phyloP scores from a whole-genome alignment of 2,113 vertebrate genomes.

The Hemichromis elongatus region DNA sequence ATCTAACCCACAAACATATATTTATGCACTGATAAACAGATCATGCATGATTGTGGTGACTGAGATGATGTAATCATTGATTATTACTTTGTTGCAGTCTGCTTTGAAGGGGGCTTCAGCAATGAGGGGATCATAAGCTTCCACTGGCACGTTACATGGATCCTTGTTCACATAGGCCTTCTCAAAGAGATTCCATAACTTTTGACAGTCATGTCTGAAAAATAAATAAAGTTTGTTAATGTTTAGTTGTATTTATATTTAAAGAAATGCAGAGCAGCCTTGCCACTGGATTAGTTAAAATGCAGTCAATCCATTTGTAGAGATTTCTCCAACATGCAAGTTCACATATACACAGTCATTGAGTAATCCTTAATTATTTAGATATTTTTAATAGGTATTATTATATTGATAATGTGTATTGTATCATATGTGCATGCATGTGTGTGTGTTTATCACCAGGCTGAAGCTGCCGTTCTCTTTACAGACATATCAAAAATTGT shows the following conservation, averaged over 20 bases:
- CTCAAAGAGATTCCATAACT: conserved; percentile 53
- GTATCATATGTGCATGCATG: too few species aligned
- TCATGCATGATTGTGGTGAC: background rate
- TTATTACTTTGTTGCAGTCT: conserved; percentile 56
- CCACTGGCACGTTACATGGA: conserved; percentile 46
- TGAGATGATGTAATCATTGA: background rate
- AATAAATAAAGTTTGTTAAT: background rate
- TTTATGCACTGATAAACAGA: background rate
- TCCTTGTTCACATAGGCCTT: conserved; percentile 53
- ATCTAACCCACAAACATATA: conserved; percentile 57
- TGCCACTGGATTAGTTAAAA: background rate
- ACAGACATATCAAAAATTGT: too few species aligned
- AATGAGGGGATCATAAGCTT: conserved; percentile 54
- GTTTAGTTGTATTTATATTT: background rate
- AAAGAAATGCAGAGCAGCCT: background rate
- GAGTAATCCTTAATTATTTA: too few species aligned
- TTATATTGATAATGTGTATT: too few species aligned
- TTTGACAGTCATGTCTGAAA: conserved; percentile 40
- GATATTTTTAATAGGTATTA: too few species aligned
- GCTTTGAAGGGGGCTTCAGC: background rate
- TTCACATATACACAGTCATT: background rate
- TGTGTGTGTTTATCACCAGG: too few species aligned
- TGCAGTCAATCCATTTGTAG: too few species aligned
- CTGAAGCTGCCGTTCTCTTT: too few species aligned
- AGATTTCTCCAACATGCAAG: background rate